phyloP scores from a whole-genome alignment of 2,113 vertebrate species.

The Cyprinus carpio region DNA sequence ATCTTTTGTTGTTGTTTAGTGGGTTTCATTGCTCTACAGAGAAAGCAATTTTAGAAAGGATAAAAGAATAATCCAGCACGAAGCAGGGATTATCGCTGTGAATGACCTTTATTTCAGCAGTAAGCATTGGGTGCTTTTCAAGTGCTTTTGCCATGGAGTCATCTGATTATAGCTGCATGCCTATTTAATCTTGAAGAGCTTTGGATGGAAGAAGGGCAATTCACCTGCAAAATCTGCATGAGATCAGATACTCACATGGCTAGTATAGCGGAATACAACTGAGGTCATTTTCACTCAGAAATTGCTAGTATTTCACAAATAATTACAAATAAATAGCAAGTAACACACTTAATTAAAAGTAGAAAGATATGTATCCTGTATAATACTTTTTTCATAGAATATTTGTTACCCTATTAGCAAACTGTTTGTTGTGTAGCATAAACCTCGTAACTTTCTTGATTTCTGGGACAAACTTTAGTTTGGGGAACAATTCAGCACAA shows the following conservation, averaged over 20 bases:
- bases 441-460: neutral
- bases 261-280: neutral
- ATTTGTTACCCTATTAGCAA: neutral
- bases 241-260: conserved; percentile 2
- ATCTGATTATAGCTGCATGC: conserved; percentile 64
- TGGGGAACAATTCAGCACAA: too few species aligned
- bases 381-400: too few species aligned
- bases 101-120: conserved; percentile 74
- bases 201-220: conserved; percentile 46
- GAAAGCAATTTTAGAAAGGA: conserved; percentile 76
- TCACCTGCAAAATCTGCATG: conserved; percentile 33
- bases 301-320: neutral
- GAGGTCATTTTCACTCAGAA: neutral
- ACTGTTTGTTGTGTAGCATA: neutral
- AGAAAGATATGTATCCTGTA: too few species aligned
- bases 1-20: conserved; percentile 74
- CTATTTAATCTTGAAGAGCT: conserved; percentile 60
- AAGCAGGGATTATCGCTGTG: conserved; percentile 75
- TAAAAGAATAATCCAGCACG: conserved; percentile 72
- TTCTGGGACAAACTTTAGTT: too few species aligned
- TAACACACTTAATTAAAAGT: neutral
- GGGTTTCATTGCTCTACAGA: conserved; percentile 67
- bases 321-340: neutral
- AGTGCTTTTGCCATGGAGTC: conserved; percentile 58
- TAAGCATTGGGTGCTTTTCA: conserved; percentile 67